Conservation (phyloP, 2,113 vertebrate genomes). For the Rhipidura dahli region DNA sequence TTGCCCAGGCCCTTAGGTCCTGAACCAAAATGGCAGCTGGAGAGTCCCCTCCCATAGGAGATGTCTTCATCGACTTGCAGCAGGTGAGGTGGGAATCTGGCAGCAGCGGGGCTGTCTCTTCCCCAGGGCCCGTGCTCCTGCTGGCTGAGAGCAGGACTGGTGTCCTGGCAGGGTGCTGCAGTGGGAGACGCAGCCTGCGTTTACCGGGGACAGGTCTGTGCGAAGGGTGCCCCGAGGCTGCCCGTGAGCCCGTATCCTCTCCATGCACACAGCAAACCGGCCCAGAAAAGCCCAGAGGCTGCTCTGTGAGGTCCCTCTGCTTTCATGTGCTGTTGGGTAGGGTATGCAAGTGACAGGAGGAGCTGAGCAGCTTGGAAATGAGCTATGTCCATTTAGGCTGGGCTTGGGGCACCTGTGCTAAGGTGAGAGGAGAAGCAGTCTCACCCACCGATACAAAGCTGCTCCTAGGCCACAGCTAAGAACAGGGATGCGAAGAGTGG, state of each 20-base stretch:
- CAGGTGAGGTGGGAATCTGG: constrained; percentile 76
- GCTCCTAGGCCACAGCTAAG: not conserved
- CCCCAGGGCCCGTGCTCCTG: fast-evolving
- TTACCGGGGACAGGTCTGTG: not conserved
- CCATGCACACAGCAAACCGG: not conserved
- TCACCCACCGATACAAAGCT: not conserved
- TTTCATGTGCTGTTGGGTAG: fast-evolving
- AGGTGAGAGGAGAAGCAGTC: not conserved
- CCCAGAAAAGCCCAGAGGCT: not conserved
- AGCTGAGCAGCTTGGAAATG: not conserved
- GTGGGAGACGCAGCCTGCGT: not conserved
- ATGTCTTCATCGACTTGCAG: constrained; percentile 80
- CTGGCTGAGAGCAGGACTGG: not conserved
- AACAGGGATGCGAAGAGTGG: not conserved
- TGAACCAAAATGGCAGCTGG: constrained; percentile 86
- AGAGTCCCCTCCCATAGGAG: constrained; percentile 79
- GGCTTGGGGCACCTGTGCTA: not conserved
- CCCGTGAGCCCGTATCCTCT: fast-evolving
- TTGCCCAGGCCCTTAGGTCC: constrained; percentile 61
- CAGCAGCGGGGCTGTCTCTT: not conserved
- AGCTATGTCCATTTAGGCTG: not conserved
- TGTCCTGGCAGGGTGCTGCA: not conserved
- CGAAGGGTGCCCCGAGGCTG: not conserved
- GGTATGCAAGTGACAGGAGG: not conserved
- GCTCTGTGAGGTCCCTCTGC: not conserved